Evolutionary conservation across 2,797 vertebrate genomes (phyloP).

Genomic region (Odontamblyopus rebecca): DNA sequence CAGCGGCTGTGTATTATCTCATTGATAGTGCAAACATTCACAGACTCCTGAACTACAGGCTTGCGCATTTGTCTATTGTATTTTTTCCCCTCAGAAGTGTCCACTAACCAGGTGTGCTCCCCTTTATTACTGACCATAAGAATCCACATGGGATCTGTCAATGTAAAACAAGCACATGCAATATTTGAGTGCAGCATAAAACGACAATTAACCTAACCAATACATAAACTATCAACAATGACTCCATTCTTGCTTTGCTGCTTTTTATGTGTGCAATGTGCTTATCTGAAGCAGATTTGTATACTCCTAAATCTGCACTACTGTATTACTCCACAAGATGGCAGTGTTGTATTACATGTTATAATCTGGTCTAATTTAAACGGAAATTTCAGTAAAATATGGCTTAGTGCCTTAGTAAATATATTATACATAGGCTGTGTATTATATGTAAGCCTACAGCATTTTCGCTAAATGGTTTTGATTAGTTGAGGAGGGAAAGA

Average conservation of each 20-base stretch:
- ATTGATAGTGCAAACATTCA: constrained; percentile 77
- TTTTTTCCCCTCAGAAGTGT: constrained; percentile 81
- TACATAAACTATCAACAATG: background rate
- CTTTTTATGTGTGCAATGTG: background rate
- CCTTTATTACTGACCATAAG: constrained; percentile 79
- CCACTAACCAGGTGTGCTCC: constrained; percentile 89
- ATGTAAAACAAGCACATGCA: constrained; percentile 80
- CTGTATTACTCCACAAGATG: background rate
- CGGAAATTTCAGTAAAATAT: background rate
- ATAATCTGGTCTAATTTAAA: background rate
- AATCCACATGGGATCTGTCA: constrained; percentile 82
- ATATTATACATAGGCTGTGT: too few species aligned
- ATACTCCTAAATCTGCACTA: background rate
- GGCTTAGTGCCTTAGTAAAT: too few species aligned
- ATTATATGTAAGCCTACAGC: too few species aligned
- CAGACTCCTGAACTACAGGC: constrained; percentile 81
- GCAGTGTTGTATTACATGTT: background rate
- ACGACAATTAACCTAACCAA: background rate
- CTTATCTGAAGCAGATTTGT: background rate
- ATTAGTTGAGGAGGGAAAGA: background rate
- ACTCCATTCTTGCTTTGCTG: background rate
- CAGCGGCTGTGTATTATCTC: constrained; percentile 86
- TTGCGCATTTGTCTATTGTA: constrained; percentile 84
- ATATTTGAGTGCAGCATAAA: constrained; percentile 21
- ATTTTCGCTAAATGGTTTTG: background rate